Base-by-base conservation (phyloP, 2,888 invertebrate genomes). In the Erebia aethiops region DNA sequence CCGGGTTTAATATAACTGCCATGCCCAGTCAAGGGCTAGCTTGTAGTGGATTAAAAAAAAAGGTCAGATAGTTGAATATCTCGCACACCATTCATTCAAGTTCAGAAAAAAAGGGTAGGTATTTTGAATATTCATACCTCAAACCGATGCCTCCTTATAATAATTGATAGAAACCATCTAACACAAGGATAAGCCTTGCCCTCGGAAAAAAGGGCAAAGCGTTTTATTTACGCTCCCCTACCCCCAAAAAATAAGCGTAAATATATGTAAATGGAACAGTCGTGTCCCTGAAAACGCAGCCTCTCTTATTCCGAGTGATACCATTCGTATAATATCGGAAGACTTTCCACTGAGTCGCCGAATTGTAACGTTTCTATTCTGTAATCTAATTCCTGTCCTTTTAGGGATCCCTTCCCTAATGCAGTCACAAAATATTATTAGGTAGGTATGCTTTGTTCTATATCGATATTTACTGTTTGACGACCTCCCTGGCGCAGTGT, bases 211-310 rank as follows among this genome's bases (percentile, higher is more conserved):
- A 18, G 46, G 49, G 16, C 5, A 62, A 62, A 49, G 21, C 62
- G 46, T 62, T 66, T 46, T 66, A 57, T 57, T 56, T 54, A 43
- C 60, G 41, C 60, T 60, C 16, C 43, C 52, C 51, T 18, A 5
- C 21, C 18, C 57, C 26, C 66, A n/a, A 67, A 67, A 67, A 67
- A 67, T 67, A 67, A 70, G 51, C 70, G 64, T 60, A 65, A 70
- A 70, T 60, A 65, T 70, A 70, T 70, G 65, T 65, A 65, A 60
- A 70, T 70, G 65, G 21, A 64, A 57, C 21, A 60, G 51, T 21
- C 63, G 16, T 58, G 57, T 64, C 70, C 65, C 51, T 52, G 51
- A 65, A 51, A 70, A 58, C 52, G 58, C 41, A 43, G 57, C 16
- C 51, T 14, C 52, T 18, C 63, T 52, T 65, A 65, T 70, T 65